Evolutionary conservation across 2,113 vertebrate species (phyloP), one percentile per base, ranked within the genome.

Genomic region (Syngnathus floridae): DNA sequence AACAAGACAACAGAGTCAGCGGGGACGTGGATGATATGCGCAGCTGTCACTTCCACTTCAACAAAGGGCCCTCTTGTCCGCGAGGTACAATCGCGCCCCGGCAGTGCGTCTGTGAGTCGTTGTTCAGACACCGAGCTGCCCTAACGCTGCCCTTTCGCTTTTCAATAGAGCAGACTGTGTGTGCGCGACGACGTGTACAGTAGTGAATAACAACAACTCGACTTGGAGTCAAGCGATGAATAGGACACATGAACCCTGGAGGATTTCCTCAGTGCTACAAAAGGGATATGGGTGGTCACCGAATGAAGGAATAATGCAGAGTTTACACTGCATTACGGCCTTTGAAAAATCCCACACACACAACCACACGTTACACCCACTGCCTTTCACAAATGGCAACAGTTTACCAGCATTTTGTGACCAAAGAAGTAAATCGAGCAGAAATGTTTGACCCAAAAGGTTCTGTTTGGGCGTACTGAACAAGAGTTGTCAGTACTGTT

Each of bases 11-110:
- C 13, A 36, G 37, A 57, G 55, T 43, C 66, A 56, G 58, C 43
- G 55, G 46, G 56, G 45, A 51, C 6, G 12, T 38, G 61, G 40
- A 70, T 72, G 63, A 71, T 64, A 65, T 71, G 66, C 64, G n/a
- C 7, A 4, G 43, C 65, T 65, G 64, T 65, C 59, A 64, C 48
- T 79, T 68, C 12, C 13, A 43, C 31, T 61, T 14, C 22, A 10
- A 88, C 80, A 88, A 89, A 81, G 79, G 67, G 54, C 45, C 46
- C 75, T 68, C 67, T 80, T 89, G 79, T 90, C 77, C 4, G 7
- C 40, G 64, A 64, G 51, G 64, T 73, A 78, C 81, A 84, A 83
- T 79, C 43, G 77, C 26, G 64, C 68, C 71, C 62, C 21, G 43
- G 65, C 51, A 65, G 45, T 49, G 65, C 37, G 54, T 65, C 41